Evolutionary conservation across 2,797 vertebrate species (phyloP).

Genomic region (Sphenopsis melanotis): DNA sequence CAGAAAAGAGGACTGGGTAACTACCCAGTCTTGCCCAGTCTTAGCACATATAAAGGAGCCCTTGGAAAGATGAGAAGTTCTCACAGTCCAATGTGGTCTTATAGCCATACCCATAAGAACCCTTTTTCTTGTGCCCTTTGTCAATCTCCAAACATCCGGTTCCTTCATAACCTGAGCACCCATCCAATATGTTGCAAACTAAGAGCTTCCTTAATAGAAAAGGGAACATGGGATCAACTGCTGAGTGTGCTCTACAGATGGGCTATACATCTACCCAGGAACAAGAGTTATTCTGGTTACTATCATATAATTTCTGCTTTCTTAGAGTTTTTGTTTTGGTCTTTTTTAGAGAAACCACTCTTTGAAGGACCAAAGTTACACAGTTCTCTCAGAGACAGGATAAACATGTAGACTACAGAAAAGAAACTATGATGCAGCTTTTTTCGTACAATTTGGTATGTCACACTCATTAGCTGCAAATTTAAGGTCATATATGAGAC

Average conservation of each 20-base stretch:
- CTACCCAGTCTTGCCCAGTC: background rate
- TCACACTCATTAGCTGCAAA: background rate
- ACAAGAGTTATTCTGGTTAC: background rate
- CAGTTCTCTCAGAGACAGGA: background rate
- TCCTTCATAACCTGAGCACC: background rate
- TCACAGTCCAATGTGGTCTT: background rate
- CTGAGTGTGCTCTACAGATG: background rate
- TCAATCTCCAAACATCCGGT: background rate
- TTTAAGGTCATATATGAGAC: background rate
- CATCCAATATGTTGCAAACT: accelerated
- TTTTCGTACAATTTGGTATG: background rate
- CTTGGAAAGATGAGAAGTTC: background rate
- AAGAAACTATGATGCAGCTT: background rate
- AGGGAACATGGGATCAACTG: background rate
- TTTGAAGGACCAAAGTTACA: background rate
- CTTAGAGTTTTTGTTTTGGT: background rate
- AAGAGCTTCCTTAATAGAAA: background rate
- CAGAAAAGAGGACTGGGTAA: too few relatives aligned
- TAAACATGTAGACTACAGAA: background rate
- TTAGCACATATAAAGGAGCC: background rate
- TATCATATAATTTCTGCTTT: background rate
- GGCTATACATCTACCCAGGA: background rate
- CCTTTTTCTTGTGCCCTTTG: background rate
- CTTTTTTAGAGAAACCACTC: accelerated
- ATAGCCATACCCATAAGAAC: accelerated